These are phyloP conservation scores for Elachura formosa DNA, from an alignment of 2,113 vertebrate genomes.

Conservation along the genomic window DNA sequence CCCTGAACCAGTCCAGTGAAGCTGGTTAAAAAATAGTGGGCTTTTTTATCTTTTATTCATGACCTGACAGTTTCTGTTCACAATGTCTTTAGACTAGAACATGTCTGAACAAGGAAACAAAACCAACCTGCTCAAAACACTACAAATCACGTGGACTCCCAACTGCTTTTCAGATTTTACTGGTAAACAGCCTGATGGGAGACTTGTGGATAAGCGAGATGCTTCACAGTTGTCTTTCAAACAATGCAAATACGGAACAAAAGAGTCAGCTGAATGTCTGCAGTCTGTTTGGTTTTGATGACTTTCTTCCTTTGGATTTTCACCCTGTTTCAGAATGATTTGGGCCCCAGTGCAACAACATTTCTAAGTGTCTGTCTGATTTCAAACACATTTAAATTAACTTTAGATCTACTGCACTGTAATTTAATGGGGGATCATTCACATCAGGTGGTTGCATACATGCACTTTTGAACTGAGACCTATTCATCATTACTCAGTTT, in stretches of 20 bases:
- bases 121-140: neutral
- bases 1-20: neutral
- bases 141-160: neutral
- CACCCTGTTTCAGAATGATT: neutral
- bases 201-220: neutral
- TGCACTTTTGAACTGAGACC: neutral
- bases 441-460: neutral
- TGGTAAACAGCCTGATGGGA: neutral
- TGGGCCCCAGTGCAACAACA: neutral
- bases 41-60: constrained; percentile 13
- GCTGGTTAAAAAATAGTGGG: neutral
- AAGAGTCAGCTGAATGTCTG: neutral
- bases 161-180: neutral
- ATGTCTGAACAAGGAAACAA: neutral
- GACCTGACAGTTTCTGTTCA: neutral
- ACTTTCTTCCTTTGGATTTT: neutral
- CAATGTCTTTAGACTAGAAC: neutral
- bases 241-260: neutral
- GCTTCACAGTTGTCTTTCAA: neutral
- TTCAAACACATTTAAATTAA: neutral
- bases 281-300: neutral
- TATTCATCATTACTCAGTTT: neutral
- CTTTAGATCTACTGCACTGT: neutral
- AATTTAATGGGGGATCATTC: neutral
- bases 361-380: neutral